phyloP scores from a whole-genome alignment of 2,113 vertebrate species.

The Thunnus thynnus region DNA sequence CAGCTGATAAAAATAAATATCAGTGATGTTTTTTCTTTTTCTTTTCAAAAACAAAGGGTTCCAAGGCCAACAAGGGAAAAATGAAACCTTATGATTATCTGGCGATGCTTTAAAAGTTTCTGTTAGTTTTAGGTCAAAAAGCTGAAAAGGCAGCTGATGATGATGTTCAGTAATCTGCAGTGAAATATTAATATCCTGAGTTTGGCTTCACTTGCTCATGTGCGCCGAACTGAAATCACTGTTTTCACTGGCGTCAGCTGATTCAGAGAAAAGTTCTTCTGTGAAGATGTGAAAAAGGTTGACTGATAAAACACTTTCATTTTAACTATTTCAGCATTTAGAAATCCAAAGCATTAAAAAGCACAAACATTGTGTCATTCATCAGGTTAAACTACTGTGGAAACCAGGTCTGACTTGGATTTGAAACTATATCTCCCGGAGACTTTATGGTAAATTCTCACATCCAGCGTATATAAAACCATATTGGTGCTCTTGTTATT shows the following conservation, averaged over 20 bases:
- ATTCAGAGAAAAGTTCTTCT: conserved; percentile 33
- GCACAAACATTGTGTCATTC: neutral
- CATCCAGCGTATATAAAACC: too few relatives aligned
- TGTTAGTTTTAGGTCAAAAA: neutral
- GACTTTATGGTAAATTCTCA: too few relatives aligned
- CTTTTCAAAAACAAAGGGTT: too few relatives aligned
- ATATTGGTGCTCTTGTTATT: too few relatives aligned
- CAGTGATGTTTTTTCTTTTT: too few relatives aligned
- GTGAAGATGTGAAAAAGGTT: conserved; percentile 18
- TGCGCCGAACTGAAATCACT: neutral
- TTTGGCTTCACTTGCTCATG: neutral
- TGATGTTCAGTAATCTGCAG: neutral
- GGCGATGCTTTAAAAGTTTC: neutral
- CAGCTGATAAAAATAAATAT: neutral
- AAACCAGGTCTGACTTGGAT: neutral
- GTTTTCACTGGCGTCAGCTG: neutral
- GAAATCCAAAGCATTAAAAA: conserved; percentile 10
- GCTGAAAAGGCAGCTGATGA: neutral
- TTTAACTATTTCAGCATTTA: neutral
- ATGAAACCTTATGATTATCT: neutral
- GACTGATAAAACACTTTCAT: neutral
- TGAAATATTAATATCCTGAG: neutral
- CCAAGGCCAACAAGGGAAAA: too few relatives aligned
- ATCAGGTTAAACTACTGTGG: neutral
- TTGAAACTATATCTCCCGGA: too few relatives aligned